Base-by-base conservation (phyloP, 2,797 vertebrate genomes). In the Chelon auratus region DNA sequence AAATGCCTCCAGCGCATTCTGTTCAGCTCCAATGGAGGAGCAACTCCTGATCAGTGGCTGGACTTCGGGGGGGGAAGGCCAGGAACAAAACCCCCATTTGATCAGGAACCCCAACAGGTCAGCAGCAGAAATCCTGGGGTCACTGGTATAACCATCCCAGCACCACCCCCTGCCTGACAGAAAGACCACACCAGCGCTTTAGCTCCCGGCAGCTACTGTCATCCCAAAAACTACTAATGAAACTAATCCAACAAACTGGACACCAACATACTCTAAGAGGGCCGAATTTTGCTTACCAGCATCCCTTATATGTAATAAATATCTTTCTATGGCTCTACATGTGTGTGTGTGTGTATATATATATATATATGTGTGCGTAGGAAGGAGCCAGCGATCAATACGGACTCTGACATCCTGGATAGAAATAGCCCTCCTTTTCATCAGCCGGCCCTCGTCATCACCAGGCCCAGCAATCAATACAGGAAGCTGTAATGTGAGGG, bases 381-480 rank as follows among this genome's bases (percentile, higher is more conserved):
- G 85, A 90, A 83, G 85, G 67, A 89, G 77, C 48, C 53, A 54
- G 71, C 76, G 77, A 90, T 92, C 91, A 72, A 93, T 93, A 87
- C 59, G 0, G 65, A 80, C 83, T 82, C 81, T 73, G 87, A 86
- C 88, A 90, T 90, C 87, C 88, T 84, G 91, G 90, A 87, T 91
- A 80, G 89, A 92, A 93, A 93, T 93, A 93, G 89, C 80, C 72
- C 72, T 91, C 77, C 88, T 91, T 85, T 92, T 92, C 90, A 91
- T 90, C 87, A 87, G 89, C 70, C 82, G 5, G 80, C 50, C 84
- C 80, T 88, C 86, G 80, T 91, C 91, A 91, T 90, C 88, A 76
- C 82, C 83, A 86, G 84, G 62, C 70, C 79, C 77, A 76, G 78
- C 86, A 85, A 92, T 93, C 92, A 77, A 93, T 93, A 91, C 90